A percentile compares a stretch with the other conserved stretches of the same genome.
phyloP scores from a whole-genome alignment of 1,140 invertebrate genomes.

The Drosophila albomicans region DNA sequence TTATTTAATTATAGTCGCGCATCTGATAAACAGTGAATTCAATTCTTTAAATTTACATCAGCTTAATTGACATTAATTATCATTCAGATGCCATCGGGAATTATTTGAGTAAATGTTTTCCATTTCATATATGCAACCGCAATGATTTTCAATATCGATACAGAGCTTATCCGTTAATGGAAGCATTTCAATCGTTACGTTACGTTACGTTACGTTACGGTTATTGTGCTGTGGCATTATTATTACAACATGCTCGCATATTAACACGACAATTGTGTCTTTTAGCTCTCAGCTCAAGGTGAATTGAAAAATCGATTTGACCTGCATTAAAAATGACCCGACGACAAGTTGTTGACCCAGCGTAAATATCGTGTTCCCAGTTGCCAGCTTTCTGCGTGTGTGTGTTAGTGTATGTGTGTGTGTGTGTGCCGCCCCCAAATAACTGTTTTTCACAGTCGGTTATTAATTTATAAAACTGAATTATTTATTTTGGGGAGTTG shows the following conservation, averaged over 20 bases:
- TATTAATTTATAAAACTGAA: conserved; percentile 62
- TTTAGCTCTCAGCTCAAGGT: not conserved
- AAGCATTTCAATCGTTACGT: too few species aligned
- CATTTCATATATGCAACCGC: too few species aligned
- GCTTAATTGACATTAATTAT: too few species aligned
- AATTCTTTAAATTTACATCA: too few species aligned
- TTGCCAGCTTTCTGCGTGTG: too few species aligned
- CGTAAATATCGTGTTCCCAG: conserved; percentile 17
- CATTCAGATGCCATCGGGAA: too few species aligned
- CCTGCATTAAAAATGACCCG: conserved; percentile 21
- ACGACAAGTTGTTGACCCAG: conserved; percentile 31
- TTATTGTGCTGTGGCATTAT: not conserved
- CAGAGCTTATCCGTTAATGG: too few species aligned
- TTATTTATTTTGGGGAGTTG: conserved; percentile 63
- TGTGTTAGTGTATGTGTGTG: too few species aligned
- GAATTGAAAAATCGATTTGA: conserved; percentile 32
- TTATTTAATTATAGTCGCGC: too few species aligned
- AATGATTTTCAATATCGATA: too few species aligned
- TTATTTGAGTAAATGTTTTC: too few species aligned
- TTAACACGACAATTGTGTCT: not conserved
- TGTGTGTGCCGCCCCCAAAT: not conserved
- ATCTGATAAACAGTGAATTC: too few species aligned
- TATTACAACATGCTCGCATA: not conserved
- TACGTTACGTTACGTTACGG: not conserved
- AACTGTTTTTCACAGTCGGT: conserved; percentile 34